A percentile compares a stretch with the other conserved stretches of the same genome.
These are phyloP conservation scores for Tanytarsus gracilentus DNA, from an alignment of 2,888 invertebrate genomes.

Conservation along the genomic window DNA sequence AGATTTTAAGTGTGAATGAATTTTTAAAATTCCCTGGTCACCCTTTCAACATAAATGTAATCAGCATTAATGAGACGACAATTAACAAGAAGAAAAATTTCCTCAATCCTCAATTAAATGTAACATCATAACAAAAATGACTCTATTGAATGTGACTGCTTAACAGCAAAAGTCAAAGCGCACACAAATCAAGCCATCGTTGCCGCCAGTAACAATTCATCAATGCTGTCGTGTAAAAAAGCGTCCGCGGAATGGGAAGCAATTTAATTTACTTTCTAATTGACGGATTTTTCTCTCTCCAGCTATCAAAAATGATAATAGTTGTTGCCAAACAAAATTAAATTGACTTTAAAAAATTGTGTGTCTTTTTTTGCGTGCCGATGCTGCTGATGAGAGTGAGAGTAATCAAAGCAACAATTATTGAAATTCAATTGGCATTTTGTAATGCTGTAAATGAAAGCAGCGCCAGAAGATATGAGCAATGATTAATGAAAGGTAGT, in stretches of 20 bases:
- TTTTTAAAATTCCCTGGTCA: no score
- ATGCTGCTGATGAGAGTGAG: no score
- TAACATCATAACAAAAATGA: background rate
- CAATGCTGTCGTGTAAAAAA: background rate
- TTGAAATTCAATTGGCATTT: background rate
- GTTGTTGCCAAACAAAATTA: background rate
- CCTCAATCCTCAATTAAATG: no score
- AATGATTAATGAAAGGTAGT: no score
- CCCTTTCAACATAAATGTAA: no score
- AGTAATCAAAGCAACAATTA: background rate
- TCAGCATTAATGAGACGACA: no score
- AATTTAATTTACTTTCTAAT: conserved; percentile 27
- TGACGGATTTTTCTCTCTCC: background rate
- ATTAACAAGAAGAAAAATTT: no score
- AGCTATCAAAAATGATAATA: background rate
- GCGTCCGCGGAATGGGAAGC: conserved; percentile 17
- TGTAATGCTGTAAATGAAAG: background rate
- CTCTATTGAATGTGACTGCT: background rate
- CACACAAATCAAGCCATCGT: background rate
- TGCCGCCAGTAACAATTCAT: background rate
- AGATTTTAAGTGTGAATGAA: no score
- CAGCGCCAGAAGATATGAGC: no score
- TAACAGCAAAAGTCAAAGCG: background rate
- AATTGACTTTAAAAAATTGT: background rate
- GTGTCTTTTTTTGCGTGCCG: background rate